These are phyloP conservation scores for Clarias batrachus DNA, from an alignment of 2,113 vertebrate species.

Conservation along the genomic window DNA sequence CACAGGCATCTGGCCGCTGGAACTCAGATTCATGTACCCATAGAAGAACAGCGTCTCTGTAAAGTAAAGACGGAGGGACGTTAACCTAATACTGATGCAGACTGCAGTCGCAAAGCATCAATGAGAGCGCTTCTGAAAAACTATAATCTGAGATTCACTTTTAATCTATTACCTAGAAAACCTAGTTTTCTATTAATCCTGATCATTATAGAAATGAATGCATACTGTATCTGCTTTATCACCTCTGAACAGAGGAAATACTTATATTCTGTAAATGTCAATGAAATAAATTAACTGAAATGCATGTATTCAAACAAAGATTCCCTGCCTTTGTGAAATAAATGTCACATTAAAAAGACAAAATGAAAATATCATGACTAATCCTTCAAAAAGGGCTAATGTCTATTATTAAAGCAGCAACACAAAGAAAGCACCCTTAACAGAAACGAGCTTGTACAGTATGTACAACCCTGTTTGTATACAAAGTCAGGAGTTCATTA, in stretches of 20 bases:
- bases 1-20: constrained; percentile 84
- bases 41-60: constrained; percentile 72
- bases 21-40: constrained; percentile 80
- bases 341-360: constrained; percentile 4
- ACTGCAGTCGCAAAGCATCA: neutral
- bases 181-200: neutral
- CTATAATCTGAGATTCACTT: constrained; percentile 7
- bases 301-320: neutral
- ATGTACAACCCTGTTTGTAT: neutral
- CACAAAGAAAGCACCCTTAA: neutral
- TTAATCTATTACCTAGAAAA: too few species aligned
- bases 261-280: constrained; percentile 7
- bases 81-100: constrained; percentile 8
- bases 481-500: neutral
- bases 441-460: neutral
- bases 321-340: constrained; percentile 1
- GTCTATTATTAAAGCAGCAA: neutral
- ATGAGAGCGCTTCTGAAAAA: neutral
- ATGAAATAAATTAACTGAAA: neutral
- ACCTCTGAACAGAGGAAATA: neutral
- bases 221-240: neutral
- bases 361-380: neutral
- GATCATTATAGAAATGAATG: neutral
- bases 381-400: neutral
- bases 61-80: constrained; percentile 44